Conservation (phyloP, 2,797 vertebrate species). For the Spea hammondii region DNA sequence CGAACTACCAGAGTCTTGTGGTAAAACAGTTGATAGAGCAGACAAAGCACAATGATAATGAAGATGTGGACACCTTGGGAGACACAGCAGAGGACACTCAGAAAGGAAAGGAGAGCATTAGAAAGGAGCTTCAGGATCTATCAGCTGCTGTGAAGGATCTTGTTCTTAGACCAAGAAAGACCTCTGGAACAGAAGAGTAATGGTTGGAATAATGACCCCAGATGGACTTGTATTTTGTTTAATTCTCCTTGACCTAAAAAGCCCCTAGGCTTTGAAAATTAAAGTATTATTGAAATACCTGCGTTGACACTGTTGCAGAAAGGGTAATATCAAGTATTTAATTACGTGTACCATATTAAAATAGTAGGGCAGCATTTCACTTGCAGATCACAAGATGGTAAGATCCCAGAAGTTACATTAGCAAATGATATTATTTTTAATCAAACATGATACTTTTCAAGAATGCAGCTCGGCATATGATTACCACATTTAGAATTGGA, state of each 20-base stretch:
- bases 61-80: conserved; percentile 53
- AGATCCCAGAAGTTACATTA: not conserved
- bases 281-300: not conserved
- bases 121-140: conserved; percentile 76
- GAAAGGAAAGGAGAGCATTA: conserved; percentile 64
- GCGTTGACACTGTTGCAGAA: not conserved
- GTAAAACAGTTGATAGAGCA: conserved; percentile 86
- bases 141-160: conserved; percentile 83
- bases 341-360: too few relatives aligned
- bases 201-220: conserved; percentile 50
- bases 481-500: not conserved
- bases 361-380: too few relatives aligned
- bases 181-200: conserved; percentile 78
- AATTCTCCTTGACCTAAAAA: conserved; percentile 2
- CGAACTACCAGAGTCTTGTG: conserved; percentile 85
- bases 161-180: conserved; percentile 78
- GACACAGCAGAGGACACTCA: conserved; percentile 62
- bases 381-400: not conserved
- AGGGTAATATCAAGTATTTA: too few relatives aligned
- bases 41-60: conserved; percentile 73
- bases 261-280: not conserved
- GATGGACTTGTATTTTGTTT: not conserved
- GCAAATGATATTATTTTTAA: not conserved
- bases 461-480: not conserved
- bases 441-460: not conserved